Evolutionary conservation across 2,888 invertebrate genomes (phyloP), one percentile per base, ranked within the genome.

Genomic region (Trisateles emortualis): DNA sequence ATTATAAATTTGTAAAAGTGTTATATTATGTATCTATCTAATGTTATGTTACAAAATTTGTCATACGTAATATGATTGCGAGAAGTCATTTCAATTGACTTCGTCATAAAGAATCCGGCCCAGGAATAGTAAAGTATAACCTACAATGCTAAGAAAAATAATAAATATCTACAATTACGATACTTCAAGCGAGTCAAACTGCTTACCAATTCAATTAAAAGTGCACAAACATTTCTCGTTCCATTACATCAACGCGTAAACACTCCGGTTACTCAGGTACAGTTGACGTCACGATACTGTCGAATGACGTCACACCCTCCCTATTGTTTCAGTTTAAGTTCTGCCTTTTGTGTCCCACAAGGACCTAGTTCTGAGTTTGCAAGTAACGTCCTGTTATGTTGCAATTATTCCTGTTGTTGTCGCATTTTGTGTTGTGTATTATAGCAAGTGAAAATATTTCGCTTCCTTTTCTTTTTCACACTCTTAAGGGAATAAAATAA

Each of bases 311-410:
- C 52, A 29, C 43, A 10, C 29, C n/a, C 4, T 14, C 9, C 30
- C 30, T 33, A 32, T 46, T 52, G 52, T 29, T 33, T 22, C 42
- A 16, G n/a, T 22, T 17, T 29, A 46, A 39, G 35, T 49, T 49
- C 24, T 9, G 16, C 10, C 35, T 41, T 48, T 45, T 51, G 51
- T 50, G 9, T 19, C 33, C 17, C 29, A 32, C 30, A 17, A 45
- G 51, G 13, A 10, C 13, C 22, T 29, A 32, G 16, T 30, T 29
- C n/a, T 10, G 22, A 39, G 39, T 22, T 22, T 10, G 22, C 8
- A 3, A 14, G 22, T 16, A 39, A 22, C 22, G 3, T 19, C 14
- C 36, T 19, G 19, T 36, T 19, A n/a, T 19, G 36, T 19, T 19
- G 0, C 19, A 19, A 1, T 36, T 16, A 19, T 16, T 16, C 0